A percentile compares a stretch with the other conserved stretches of the same genome.
Evolutionary conservation across 2,888 invertebrate genomes (phyloP).

Genomic region (Blastobasis lacticolella): DNA sequence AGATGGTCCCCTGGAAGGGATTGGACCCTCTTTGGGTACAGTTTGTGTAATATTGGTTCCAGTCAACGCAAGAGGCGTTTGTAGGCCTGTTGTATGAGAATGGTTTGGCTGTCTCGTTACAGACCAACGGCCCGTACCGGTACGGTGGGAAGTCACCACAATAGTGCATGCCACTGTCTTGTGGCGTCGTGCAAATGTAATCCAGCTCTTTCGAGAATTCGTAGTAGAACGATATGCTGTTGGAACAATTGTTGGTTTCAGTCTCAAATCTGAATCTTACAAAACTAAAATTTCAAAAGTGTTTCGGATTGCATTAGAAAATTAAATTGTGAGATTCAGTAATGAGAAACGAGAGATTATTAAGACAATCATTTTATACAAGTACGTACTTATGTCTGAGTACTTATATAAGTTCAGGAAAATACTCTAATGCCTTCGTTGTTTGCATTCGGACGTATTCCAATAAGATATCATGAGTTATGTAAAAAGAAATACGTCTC

Average conservation of each 20-base stretch:
- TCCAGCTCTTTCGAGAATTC: conserved; percentile 92
- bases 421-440: too few relatives aligned
- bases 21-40: conserved; percentile 95
- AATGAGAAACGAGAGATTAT: too few relatives aligned
- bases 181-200: conserved; percentile 96
- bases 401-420: too few relatives aligned
- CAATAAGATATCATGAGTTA: too few relatives aligned
- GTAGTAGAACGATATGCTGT: conserved; percentile 87
- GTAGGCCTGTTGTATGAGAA: conserved; percentile 77
- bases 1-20: conserved; percentile 99
- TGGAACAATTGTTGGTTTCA: conserved; percentile 3
- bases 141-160: conserved; percentile 89
- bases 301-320: too few relatives aligned
- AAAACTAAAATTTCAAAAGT: too few relatives aligned
- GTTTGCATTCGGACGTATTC: too few relatives aligned
- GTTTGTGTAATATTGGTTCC: conserved; percentile 98
- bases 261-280: background rate
- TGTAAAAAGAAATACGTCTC: too few relatives aligned
- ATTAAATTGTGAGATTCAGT: too few relatives aligned
- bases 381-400: too few relatives aligned
- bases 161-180: conserved; percentile 95
- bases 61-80: conserved; percentile 92
- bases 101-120: conserved; percentile 82
- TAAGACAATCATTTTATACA: too few relatives aligned
- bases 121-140: conserved; percentile 81